Evolutionary conservation across 2,888 invertebrate genomes (phyloP).

Genomic region (Phania funesta): DNA sequence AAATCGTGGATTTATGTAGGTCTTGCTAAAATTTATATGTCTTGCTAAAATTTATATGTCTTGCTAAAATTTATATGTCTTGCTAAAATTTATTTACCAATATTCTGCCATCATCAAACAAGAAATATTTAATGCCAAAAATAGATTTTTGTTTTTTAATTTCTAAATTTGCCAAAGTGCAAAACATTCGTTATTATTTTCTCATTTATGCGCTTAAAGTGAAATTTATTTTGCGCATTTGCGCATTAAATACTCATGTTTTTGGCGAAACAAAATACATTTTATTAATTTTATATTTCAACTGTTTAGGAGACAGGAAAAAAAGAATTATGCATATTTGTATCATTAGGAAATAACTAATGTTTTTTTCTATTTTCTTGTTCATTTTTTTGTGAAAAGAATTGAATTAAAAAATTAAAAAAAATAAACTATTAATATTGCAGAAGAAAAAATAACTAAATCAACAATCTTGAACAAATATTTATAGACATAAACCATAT

Average conservation of each 20-base stretch:
- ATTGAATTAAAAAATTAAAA: neutral
- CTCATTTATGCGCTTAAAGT: neutral
- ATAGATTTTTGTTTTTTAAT: neutral
- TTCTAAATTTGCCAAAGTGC: constrained; percentile 24
- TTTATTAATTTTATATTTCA: neutral
- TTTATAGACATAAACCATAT: neutral
- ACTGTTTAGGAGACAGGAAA: neutral
- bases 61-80: too few relatives aligned
- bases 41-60: too few relatives aligned
- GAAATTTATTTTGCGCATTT: constrained; percentile 39
- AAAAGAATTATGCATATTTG: neutral
- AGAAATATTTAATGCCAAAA: neutral
- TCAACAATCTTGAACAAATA: neutral
- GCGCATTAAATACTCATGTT: neutral
- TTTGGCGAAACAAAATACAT: neutral
- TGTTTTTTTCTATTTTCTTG: neutral
- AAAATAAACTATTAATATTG: neutral
- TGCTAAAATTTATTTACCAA: too few relatives aligned
- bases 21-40: too few relatives aligned
- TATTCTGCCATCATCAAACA: too few relatives aligned
- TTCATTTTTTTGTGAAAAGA: too few relatives aligned
- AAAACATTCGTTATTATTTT: neutral
- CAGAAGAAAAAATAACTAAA: neutral
- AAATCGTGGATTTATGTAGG: too few relatives aligned
- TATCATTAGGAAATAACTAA: neutral